Base-by-base conservation (phyloP, 2,888 invertebrate genomes). In the Vanessa cardui region DNA sequence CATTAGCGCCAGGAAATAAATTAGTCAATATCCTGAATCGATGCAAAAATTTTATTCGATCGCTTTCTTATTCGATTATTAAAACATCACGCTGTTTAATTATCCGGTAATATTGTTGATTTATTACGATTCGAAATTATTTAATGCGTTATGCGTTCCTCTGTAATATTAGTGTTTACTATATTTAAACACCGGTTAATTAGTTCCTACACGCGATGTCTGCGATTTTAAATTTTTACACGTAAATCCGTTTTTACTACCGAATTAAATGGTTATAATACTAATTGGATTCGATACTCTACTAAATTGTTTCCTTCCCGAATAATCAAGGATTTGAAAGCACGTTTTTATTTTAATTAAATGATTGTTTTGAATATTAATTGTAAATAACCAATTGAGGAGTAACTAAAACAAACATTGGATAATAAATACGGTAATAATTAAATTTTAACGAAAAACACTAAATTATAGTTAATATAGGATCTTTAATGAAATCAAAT, bases 241-340 rank as follows among this genome's bases (percentile, higher is more conserved):
- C 33, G 56, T 56, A 39, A 56, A 56, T 56, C 56, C 56, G 56
- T 39, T 56, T 56, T 56, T 56, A 9, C 18, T n/a, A 31, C 16
- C 31, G 52, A 54, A 12, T 39, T 18, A 56, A 15, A n/a, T 4
- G 39, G 12, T 20, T 58, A 64, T 49, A 33, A 58, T n/a, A 15
- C 46, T 56, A 66, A 66, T 69, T 66, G 47, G 33, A 18, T 31
- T 56, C 46, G 26, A 44, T 56, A 54, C 49, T 58, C 33, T n/a
- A 4, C n/a, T 47, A 47, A 64, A 60, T 58, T n/a, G 56, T 66
- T 69, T 69, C 66, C 69, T 69, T 66, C 56, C 69, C 66, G 54
- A 67, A 33, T 8, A 21, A 50, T 6, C 9, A 31, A 45, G 49
- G 63, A 63, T 16, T 61, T 47, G 66, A 66, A 69, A 62, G 52